Conservation (phyloP, 1,140 invertebrate species). For the Yoshiicerus persimilis region DNA sequence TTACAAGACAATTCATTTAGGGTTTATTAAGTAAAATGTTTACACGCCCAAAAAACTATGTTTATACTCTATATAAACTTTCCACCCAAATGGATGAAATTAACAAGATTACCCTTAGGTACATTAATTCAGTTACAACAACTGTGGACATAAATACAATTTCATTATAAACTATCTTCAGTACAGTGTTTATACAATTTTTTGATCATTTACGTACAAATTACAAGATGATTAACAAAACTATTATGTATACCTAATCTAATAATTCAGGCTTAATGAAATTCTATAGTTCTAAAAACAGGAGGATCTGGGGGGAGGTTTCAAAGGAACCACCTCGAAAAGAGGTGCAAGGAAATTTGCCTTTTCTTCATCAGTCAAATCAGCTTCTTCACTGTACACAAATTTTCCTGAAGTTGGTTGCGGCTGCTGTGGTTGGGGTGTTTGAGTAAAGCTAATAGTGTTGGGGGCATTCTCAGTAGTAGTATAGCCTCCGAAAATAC, state of each 20-base stretch:
- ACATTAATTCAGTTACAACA: too few relatives aligned
- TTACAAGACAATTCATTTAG: too few relatives aligned
- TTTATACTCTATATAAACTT: neutral
- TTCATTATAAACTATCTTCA: too few relatives aligned
- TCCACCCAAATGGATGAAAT: neutral
- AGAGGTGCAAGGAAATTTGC: neutral
- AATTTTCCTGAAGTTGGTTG: neutral
- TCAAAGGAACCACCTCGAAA: neutral
- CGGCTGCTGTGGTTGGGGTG: neutral
- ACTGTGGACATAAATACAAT: too few relatives aligned
- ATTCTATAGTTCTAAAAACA: neutral
- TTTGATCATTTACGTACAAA: too few relatives aligned
- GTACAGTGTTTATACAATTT: too few relatives aligned
- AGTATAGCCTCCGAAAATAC: neutral
- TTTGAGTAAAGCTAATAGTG: too few relatives aligned
- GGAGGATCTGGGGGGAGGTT: constrained; percentile 8
- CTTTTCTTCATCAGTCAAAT: constrained; percentile 14
- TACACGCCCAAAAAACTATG: too few relatives aligned
- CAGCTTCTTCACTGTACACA: constrained; percentile 23
- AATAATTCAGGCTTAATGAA: too few relatives aligned
- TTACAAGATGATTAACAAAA: too few relatives aligned
- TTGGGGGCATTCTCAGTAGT: neutral
- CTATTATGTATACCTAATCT: too few relatives aligned
- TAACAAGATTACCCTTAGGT: neutral
- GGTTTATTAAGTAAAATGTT: too few relatives aligned